Base-by-base conservation (phyloP, 2,888 invertebrate species). In the Perizoma affinitatum region DNA sequence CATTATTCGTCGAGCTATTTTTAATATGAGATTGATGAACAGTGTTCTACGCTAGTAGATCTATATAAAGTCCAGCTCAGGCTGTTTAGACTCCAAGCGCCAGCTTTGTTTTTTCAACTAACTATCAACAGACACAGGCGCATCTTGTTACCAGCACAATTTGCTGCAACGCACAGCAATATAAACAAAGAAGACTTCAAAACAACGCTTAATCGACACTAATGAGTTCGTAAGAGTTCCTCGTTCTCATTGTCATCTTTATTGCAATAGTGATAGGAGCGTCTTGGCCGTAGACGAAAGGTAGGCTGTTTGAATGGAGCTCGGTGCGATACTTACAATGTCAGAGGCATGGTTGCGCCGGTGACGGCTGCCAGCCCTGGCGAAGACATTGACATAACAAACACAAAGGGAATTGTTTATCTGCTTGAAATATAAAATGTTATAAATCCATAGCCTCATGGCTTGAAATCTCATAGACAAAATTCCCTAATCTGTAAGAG, bases 191-290 rank as follows among this genome's bases (percentile, higher is more conserved):
- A 67, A 69, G 60, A 70, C 67, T 73, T 79, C 76, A 66, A 73
- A 77, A 75, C 78, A 77, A 72, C 69, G 67, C 71, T 68, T 76
- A 77, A 80, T 80, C 71, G 76, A 76, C 75, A 72, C 75, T 66
- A 76, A 72, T 76, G 71, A 68, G 68, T 64, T 68, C 54, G 63
- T 46, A 41, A 63, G 66, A 57, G 65, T 59, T 45, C 51, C 5
- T 40, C 36, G 57, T 42, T 55, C 45, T 60, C n/a, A 74, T 63
- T 70, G 53, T 69, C 48, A 66, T 58, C 78, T 66, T 67, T 77
- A 74, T 54, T 47, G n/a, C 65, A 49, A 58, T 41, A 55, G 41
- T 22, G 10, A 53, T 72, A 75, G 64, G 66, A 66, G 51, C 52
- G 44, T 61, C 58, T 10, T 42, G 10, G 10, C 33, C 51, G 35